phyloP scores from a whole-genome alignment of 2,797 vertebrate species.

The Onychomys leucogaster region DNA sequence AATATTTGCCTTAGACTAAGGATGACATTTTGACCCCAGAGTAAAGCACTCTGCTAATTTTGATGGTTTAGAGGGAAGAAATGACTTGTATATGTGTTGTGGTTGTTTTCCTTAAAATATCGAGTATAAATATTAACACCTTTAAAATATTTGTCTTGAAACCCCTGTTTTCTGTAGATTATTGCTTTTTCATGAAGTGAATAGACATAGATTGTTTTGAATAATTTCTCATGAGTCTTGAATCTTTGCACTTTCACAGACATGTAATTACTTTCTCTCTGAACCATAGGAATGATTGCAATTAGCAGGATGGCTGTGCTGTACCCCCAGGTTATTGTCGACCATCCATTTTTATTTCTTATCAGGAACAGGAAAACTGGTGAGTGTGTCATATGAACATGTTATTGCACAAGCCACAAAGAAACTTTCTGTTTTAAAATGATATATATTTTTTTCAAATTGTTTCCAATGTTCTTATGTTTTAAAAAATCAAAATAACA shows the following conservation, averaged over 20 bases:
- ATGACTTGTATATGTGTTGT: neutral
- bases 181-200: constrained; percentile 60
- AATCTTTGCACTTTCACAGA: constrained; percentile 49
- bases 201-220: constrained; percentile 47
- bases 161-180: constrained; percentile 62
- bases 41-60: constrained; percentile 36
- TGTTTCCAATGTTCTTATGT: neutral
- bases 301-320: constrained; percentile 96
- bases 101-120: neutral
- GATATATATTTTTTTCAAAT: neutral
- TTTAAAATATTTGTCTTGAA: constrained; percentile 51
- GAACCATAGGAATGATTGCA: constrained; percentile 94
- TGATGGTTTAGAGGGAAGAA: neutral
- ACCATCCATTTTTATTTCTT: constrained; percentile 98
- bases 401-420: neutral
- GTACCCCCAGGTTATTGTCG: constrained; percentile 97
- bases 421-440: neutral
- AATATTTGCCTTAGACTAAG: constrained; percentile 18
- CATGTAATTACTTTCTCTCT: constrained; percentile 70
- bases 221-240: constrained; percentile 66
- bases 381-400: constrained; percentile 79
- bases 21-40: neutral
- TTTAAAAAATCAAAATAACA: constrained; percentile 4
- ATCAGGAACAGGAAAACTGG: constrained; percentile 96
- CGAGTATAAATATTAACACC: constrained; percentile 28